Conservation (phyloP, 2,888 invertebrate genomes). For the Idaea straminata region DNA sequence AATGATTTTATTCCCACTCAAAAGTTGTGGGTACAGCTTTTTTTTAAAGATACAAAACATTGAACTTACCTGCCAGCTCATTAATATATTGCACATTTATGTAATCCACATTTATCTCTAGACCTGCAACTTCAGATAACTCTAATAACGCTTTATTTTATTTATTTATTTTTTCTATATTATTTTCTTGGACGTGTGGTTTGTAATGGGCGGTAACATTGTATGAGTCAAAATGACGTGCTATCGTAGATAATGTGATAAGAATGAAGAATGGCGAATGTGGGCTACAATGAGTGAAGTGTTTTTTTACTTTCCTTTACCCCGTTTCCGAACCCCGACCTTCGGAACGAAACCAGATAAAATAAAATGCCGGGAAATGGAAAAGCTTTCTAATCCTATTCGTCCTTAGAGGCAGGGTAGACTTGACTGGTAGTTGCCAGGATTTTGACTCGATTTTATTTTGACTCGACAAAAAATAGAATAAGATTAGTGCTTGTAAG, state of each 20-base stretch:
- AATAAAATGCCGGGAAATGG: too few species aligned
- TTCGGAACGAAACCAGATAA: too few species aligned
- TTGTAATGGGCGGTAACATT: slow-evolving; percentile 48
- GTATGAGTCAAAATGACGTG: slow-evolving; percentile 66
- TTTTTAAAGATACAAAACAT: background rate
- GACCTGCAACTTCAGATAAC: slow-evolving; percentile 27
- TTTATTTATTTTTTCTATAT: slow-evolving; percentile 6
- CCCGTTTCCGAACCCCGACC: too few species aligned
- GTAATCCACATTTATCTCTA: slow-evolving; percentile 25
- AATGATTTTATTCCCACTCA: background rate
- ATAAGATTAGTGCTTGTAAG: too few species aligned
- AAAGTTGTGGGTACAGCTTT: slow-evolving; percentile 3
- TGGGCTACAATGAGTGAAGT: slow-evolving; percentile 10
- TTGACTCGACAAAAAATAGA: too few species aligned
- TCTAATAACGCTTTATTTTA: slow-evolving; percentile 3
- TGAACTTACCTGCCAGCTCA: slow-evolving; percentile 13
- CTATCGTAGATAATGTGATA: slow-evolving; percentile 59
- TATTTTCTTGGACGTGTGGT: slow-evolving; percentile 44
- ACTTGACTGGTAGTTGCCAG: too few species aligned
- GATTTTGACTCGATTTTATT: too few species aligned
- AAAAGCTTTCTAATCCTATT: too few species aligned
- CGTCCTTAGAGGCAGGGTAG: too few species aligned
- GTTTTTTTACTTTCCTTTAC: background rate
- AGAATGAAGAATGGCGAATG: slow-evolving; percentile 52
- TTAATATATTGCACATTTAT: slow-evolving; percentile 11